These are phyloP conservation scores for Scytalopus superciliaris DNA, from an alignment of 2,113 vertebrate species.

Conservation along the genomic window DNA sequence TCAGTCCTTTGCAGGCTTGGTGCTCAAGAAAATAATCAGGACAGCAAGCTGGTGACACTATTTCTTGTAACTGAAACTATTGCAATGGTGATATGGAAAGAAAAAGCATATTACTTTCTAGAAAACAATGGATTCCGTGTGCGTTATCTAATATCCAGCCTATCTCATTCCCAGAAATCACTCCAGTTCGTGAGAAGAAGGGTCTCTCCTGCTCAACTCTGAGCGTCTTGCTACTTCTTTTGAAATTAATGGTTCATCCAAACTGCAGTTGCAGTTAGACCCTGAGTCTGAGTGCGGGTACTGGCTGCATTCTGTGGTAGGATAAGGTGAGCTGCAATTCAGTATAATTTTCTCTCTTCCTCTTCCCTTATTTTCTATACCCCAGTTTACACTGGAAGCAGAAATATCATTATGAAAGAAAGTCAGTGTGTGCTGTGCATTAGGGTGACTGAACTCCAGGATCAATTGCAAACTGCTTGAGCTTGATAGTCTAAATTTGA, in stretches of 20 bases:
- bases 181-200: neutral
- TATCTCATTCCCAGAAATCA: neutral
- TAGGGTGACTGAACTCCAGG: neutral
- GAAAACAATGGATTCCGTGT: neutral
- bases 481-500: neutral
- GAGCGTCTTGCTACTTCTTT: neutral
- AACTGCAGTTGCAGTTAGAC: neutral
- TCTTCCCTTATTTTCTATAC: neutral
- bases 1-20: neutral
- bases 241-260: neutral
- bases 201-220: neutral
- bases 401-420: neutral
- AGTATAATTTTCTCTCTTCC: neutral
- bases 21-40: slow-evolving; percentile 16
- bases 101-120: neutral
- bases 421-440: neutral
- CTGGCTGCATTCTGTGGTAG: neutral
- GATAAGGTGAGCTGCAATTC: neutral
- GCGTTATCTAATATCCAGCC: neutral
- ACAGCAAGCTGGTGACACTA: neutral
- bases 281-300: neutral
- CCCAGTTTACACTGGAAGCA: neutral
- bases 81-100: neutral
- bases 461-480: neutral
- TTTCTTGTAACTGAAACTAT: neutral